Evolutionary conservation across 2,797 vertebrate species (phyloP).

Genomic region (Anabas testudineus): DNA sequence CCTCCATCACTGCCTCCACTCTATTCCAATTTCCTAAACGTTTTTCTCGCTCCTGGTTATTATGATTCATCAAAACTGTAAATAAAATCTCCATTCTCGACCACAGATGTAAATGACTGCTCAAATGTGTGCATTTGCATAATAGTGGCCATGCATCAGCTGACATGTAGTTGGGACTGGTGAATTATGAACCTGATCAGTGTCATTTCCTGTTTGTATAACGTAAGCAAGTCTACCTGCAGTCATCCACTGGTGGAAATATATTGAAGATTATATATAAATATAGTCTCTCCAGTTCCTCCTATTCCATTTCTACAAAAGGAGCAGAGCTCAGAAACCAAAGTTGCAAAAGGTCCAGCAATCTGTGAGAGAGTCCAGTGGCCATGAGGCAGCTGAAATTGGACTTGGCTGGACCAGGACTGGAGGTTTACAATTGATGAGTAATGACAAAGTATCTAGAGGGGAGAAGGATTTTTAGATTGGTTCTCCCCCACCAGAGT

Average conservation of each 20-base stretch:
- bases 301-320: slow-evolving; percentile 23
- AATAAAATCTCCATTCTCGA: slow-evolving; percentile 67
- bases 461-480: slow-evolving; percentile 65
- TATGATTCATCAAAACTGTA: slow-evolving; percentile 72
- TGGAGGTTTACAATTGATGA: slow-evolving; percentile 72
- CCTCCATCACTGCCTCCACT: slow-evolving; percentile 35
- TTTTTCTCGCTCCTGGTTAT: slow-evolving; percentile 49
- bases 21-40: slow-evolving; percentile 45
- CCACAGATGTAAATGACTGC: slow-evolving; percentile 62
- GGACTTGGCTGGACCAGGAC: slow-evolving; percentile 61
- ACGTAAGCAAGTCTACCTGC: slow-evolving; percentile 57
- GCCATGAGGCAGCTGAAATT: slow-evolving; percentile 78
- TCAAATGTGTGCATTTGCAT: slow-evolving; percentile 71
- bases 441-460: slow-evolving; percentile 71
- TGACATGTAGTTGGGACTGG: slow-evolving; percentile 49
- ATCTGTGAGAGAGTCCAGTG: slow-evolving; percentile 67
- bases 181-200: slow-evolving; percentile 68
- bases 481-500: slow-evolving; percentile 55
- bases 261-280: slow-evolving; percentile 13
- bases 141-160: slow-evolving; percentile 62
- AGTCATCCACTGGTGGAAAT: slow-evolving; percentile 3
- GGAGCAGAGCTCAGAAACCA: slow-evolving; percentile 34
- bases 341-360: slow-evolving; percentile 56
- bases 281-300: background rate
- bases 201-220: slow-evolving; percentile 65